Conservation (phyloP, 2,797 vertebrate species). For the Sylvilagus floridanus region DNA sequence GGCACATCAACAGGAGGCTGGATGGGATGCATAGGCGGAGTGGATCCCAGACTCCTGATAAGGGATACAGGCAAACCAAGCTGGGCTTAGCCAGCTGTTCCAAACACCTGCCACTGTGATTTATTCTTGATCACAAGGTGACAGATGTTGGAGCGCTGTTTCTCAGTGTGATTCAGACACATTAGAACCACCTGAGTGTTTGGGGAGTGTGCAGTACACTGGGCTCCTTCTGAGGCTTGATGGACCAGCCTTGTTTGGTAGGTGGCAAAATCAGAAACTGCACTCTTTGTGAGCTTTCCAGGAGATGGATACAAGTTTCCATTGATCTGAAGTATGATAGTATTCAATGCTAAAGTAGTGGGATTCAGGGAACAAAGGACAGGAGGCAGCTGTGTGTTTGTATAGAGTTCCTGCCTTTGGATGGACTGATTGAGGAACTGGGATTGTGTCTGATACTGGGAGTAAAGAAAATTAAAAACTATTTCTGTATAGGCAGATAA, state of each 20-base stretch:
- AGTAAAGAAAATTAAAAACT: not conserved
- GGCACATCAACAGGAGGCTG: too few species aligned
- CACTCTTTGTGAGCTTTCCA: not conserved
- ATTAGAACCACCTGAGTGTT: not conserved
- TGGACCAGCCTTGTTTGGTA: not conserved
- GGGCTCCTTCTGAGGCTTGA: fast-evolving
- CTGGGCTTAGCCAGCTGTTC: too few species aligned
- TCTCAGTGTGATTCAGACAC: not conserved
- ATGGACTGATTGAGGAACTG: not conserved
- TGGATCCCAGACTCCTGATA: too few species aligned
- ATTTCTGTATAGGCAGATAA: conserved; percentile 12
- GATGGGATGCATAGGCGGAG: too few species aligned
- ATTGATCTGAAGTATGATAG: not conserved
- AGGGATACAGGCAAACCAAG: too few species aligned
- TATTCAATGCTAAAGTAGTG: not conserved
- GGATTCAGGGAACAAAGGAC: fast-evolving
- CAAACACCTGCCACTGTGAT: not conserved
- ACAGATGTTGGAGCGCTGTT: not conserved
- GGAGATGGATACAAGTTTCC: not conserved
- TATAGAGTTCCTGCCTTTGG: not conserved
- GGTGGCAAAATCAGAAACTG: not conserved
- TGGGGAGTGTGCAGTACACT: not conserved
- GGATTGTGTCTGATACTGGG: not conserved
- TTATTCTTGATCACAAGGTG: not conserved
- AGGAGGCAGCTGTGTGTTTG: not conserved